Conservation (phyloP, 1,140 invertebrate genomes). For the Listronotus bonariensis region DNA sequence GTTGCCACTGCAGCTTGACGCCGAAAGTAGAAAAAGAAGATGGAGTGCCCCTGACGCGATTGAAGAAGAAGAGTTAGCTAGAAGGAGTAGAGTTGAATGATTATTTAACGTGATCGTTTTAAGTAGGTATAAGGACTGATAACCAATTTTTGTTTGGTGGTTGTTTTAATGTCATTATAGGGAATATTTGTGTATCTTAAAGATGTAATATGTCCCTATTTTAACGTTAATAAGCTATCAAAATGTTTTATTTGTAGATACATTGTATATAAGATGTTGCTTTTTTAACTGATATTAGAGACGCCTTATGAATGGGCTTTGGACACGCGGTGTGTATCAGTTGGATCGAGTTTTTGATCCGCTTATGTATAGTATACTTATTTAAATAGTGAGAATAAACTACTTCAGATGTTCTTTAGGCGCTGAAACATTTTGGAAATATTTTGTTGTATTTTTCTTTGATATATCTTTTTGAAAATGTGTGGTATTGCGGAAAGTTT, state of each 20-base stretch:
- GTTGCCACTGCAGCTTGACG: slow-evolving; percentile 48
- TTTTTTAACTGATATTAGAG: slow-evolving; percentile 20
- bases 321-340: neutral
- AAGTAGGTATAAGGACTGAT: slow-evolving; percentile 14
- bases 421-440: too few species aligned
- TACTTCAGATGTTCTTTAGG: too few species aligned
- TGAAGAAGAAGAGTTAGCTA: slow-evolving; percentile 57
- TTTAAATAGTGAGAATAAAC: too few species aligned
- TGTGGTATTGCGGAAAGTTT: too few species aligned
- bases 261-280: slow-evolving; percentile 25
- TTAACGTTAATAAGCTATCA: too few species aligned
- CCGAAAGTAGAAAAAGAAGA: slow-evolving; percentile 61
- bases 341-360: too few species aligned
- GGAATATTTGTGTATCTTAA: too few species aligned
- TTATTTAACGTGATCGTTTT: slow-evolving; percentile 29
- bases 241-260: slow-evolving; percentile 5
- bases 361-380: too few species aligned
- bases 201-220: too few species aligned
- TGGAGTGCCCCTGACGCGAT: slow-evolving; percentile 69
- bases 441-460: too few species aligned
- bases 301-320: neutral
- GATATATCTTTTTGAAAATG: too few species aligned
- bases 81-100: slow-evolving; percentile 40
- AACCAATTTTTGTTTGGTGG: neutral
- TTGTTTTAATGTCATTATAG: too few species aligned